Percentiles rank a stretch among this genome's conserved stretches.
phyloP scores from a whole-genome alignment of 2,113 vertebrate species.

The Pagrus major region DNA sequence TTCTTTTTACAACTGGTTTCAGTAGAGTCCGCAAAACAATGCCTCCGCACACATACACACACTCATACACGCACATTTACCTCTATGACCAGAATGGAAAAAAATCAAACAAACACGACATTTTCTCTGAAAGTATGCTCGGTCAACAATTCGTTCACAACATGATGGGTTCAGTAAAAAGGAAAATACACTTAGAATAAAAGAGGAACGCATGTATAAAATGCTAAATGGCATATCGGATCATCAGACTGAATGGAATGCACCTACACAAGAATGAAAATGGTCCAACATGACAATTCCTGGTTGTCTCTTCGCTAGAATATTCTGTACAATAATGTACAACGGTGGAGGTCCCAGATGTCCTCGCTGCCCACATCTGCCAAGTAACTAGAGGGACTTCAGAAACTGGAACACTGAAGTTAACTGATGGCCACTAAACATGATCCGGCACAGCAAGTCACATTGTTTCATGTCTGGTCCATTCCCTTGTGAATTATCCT shows the following conservation, averaged over 20 bases:
- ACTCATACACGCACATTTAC: conserved; percentile 49
- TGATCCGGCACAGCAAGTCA: not conserved
- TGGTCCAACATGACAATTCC: conserved; percentile 50
- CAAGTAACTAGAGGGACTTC: not conserved
- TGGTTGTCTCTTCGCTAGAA: conserved; percentile 62
- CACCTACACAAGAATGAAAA: conserved; percentile 61
- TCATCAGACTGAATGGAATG: conserved; percentile 46
- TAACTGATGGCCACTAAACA: conserved; percentile 1
- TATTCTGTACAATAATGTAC: conserved; percentile 84
- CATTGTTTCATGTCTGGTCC: conserved; percentile 29
- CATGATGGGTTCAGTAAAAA: conserved; percentile 50
- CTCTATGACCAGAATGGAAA: conserved; percentile 62
- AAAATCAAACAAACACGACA: conserved; percentile 32
- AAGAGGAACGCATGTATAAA: conserved; percentile 71
- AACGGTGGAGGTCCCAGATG: conserved; percentile 51
- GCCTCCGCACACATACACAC: conserved; percentile 46
- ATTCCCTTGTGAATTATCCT: conserved; percentile 9
- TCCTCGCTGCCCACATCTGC: conserved; percentile 7
- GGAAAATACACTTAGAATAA: conserved; percentile 45
- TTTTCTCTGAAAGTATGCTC: conserved; percentile 35
- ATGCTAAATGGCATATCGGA: conserved; percentile 44
- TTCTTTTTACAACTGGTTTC: conserved; percentile 48
- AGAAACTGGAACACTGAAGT: conserved; percentile 6
- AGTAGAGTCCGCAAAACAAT: conserved; percentile 58
- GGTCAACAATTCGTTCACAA: conserved; percentile 35